Evolutionary conservation across 64 coral and sea anemone genomes (phyloP).

Genomic region (Hydrozoanthus tunicans): DNA sequence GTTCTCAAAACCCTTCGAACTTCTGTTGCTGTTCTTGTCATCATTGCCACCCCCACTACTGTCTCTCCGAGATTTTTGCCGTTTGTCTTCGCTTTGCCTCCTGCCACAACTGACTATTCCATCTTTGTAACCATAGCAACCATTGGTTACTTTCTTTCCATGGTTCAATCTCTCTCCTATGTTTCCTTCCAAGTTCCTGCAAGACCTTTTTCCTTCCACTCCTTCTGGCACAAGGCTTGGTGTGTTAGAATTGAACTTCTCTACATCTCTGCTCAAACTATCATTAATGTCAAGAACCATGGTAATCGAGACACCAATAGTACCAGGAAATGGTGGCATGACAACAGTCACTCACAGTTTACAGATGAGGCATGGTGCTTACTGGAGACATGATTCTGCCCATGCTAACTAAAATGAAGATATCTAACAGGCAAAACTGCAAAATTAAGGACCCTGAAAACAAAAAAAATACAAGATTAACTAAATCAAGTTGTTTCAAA

Average conservation of each 20-base stretch:
- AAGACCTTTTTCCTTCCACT: neutral
- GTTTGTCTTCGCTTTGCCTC: constrained; percentile 43
- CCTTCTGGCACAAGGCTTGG: neutral
- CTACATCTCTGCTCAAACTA: neutral
- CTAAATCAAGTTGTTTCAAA: neutral
- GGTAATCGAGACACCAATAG: neutral
- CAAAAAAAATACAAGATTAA: neutral
- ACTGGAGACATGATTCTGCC: neutral
- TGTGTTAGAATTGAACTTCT: neutral
- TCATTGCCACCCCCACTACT: constrained; percentile 45
- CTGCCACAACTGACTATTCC: constrained; percentile 2
- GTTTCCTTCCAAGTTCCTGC: neutral
- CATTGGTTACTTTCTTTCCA: neutral
- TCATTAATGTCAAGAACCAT: neutral
- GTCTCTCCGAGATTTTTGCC: constrained; percentile 23
- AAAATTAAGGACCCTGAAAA: neutral
- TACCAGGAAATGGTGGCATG: constrained; percentile 28
- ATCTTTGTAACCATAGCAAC: constrained; percentile 13
- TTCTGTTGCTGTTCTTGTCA: constrained; percentile 23
- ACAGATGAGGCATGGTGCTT: neutral
- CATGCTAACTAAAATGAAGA: too few relatives aligned
- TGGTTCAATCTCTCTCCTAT: neutral
- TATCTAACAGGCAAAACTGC: too few relatives aligned
- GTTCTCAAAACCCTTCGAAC: constrained; percentile 51
- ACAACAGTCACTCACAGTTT: neutral